Conservation (phyloP, 2,888 invertebrate genomes). For the Nephrotoma guestfalica region DNA sequence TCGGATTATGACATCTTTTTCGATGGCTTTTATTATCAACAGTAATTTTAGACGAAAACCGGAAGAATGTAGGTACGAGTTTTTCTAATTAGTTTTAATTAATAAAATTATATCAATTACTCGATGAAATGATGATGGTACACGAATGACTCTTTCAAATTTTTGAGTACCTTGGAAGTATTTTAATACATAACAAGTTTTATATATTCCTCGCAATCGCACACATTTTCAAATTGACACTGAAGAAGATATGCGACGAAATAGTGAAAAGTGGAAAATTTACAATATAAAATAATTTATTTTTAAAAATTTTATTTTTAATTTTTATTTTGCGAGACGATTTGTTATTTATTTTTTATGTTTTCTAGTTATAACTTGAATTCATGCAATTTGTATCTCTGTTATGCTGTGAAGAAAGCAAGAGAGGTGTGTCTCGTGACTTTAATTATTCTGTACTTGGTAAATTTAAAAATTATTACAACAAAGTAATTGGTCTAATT, state of each 20-base stretch:
- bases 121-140: not conserved
- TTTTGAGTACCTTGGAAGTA: not conserved
- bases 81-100: not conserved
- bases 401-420: not conserved
- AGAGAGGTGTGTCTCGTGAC: not conserved
- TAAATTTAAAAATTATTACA: no score
- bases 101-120: not conserved
- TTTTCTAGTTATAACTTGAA: not conserved
- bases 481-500: no score
- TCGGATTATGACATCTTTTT: not conserved
- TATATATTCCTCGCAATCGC: not conserved
- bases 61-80: not conserved
- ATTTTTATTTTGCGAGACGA: not conserved
- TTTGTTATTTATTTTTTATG: not conserved
- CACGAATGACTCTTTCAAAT: not conserved
- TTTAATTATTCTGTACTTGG: not conserved
- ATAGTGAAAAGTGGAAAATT: not conserved
- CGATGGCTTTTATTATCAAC: not conserved
- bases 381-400: not conserved
- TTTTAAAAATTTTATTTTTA: not conserved
- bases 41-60: not conserved
- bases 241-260: not conserved
- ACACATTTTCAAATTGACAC: not conserved
- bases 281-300: not conserved
- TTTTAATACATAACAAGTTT: no score